These are phyloP conservation scores for Cariama cristata DNA, from an alignment of 2,113 vertebrate genomes.

Conservation along the genomic window DNA sequence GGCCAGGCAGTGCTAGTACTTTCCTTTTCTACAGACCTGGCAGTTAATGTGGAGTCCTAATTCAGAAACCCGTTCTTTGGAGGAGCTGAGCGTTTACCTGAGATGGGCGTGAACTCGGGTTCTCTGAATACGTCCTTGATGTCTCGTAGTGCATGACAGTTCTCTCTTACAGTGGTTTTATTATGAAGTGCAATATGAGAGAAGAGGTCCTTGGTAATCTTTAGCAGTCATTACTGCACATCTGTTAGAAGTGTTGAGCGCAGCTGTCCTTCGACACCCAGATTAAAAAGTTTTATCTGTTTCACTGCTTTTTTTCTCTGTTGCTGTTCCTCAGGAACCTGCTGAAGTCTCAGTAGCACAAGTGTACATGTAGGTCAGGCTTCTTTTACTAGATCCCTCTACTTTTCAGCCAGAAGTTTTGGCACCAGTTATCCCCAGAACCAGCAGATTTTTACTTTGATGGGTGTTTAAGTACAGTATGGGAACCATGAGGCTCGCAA, in stretches of 20 bases:
- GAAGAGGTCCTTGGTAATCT: neutral
- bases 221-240: accelerated
- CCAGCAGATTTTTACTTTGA: neutral
- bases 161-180: neutral
- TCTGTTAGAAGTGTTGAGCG: neutral
- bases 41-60: neutral
- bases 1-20: neutral
- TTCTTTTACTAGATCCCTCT: neutral
- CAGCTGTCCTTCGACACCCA: neutral
- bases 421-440: neutral
- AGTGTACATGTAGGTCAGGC: neutral
- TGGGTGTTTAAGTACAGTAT: neutral
- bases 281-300: neutral
- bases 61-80: neutral
- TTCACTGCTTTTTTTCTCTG: neutral
- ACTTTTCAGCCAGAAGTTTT: neutral
- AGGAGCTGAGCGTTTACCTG: neutral
- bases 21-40: neutral
- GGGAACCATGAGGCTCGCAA: accelerated
- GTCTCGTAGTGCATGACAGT: accelerated
- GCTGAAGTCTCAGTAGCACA: neutral
- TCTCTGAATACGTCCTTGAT: accelerated
- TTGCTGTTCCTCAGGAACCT: neutral
- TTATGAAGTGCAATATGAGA: neutral
- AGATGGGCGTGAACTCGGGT: accelerated